Evolutionary conservation across 1,140 invertebrate species (phyloP).

Genomic region (Drosophila trapezifrons): DNA sequence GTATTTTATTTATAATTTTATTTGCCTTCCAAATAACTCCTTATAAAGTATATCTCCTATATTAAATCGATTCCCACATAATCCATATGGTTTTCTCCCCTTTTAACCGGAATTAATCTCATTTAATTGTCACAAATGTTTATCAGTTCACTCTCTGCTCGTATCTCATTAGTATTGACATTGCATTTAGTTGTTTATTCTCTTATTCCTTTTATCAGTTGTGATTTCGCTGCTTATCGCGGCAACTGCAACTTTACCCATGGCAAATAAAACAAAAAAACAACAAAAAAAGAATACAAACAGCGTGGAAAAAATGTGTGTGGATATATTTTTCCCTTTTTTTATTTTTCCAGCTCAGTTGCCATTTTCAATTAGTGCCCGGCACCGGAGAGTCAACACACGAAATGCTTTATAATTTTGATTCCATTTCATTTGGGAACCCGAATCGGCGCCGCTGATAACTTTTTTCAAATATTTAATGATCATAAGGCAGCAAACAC

Average conservation of each 20-base stretch:
- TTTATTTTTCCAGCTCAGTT: constrained; percentile 23
- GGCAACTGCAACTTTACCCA: constrained; percentile 65
- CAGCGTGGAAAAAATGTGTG: constrained; percentile 7
- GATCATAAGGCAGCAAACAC: constrained; percentile 52
- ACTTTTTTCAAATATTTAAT: constrained; percentile 62
- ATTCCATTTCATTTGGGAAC: constrained; percentile 33
- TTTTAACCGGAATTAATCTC: constrained; percentile 36
- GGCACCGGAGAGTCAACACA: constrained; percentile 56
- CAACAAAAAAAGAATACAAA: constrained; percentile 10
- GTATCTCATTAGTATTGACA: constrained; percentile 33
- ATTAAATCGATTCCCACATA: background rate
- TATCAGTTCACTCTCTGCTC: constrained; percentile 14
- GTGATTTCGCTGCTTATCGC: constrained; percentile 68
- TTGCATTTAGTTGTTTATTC: constrained; percentile 53
- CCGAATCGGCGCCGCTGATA: constrained; percentile 29
- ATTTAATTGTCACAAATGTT: constrained; percentile 22
- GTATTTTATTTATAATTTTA: too few species aligned
- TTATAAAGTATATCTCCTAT: background rate
- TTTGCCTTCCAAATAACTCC: background rate
- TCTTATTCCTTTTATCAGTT: constrained; percentile 61
- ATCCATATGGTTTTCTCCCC: background rate
- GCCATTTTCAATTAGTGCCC: constrained; percentile 71
- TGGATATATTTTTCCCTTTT: background rate
- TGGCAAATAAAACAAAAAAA: constrained; percentile 37
- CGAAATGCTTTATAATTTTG: constrained; percentile 51